Base-by-base conservation (phyloP, 92 coral and sea anemone genomes). In the Nematostella vectensis region DNA sequence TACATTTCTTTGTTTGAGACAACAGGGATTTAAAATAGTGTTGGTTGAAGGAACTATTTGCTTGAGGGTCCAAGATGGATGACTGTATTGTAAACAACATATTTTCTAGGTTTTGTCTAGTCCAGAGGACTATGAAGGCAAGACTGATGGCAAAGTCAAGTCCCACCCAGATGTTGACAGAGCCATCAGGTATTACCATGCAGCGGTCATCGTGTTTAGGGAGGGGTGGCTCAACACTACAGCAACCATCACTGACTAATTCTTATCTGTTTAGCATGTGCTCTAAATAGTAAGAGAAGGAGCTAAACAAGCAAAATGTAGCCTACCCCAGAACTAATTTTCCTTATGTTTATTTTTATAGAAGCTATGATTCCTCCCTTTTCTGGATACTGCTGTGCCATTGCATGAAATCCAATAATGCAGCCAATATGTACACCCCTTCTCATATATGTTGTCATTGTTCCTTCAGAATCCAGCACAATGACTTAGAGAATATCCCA, bases 401-500 rank as follows among this genome's bases (percentile, higher is more conserved):
- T n/a, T n/a, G n/a, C n/a, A n/a, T n/a, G n/a, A n/a, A n/a, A n/a
- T 33, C 15, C 40, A 33, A 33, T 33, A 15, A 6, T 33, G 6
- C 6, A 33, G 40, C 15, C 8, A 33, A 6, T 33, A 6, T 6
- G 15, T 6, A 33, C 40, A 33, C 6, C 17, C 2, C 25, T 28
- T 2, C 31, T 23, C 38, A 25, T n/a, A 11, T 22, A 22, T 22
- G 29, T 23, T 24, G 6, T 59, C 20, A 10, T 43, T 59, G 2
- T 50, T 16, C 26, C 4, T 64, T 13, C 52, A 89, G 96, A 57
- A 75, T 77, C 3, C 94, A 84, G 25, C 89, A 13, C 28, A 89
- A 89, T 77, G 96, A 89, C 55, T 37, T 89, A 59, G 96, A 89
- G 48, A 89, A 84, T 72, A 89, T 80, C 36, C 79, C 88, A 8